phyloP scores from a whole-genome alignment of 2,113 vertebrate species.

The Lonchura striata region DNA sequence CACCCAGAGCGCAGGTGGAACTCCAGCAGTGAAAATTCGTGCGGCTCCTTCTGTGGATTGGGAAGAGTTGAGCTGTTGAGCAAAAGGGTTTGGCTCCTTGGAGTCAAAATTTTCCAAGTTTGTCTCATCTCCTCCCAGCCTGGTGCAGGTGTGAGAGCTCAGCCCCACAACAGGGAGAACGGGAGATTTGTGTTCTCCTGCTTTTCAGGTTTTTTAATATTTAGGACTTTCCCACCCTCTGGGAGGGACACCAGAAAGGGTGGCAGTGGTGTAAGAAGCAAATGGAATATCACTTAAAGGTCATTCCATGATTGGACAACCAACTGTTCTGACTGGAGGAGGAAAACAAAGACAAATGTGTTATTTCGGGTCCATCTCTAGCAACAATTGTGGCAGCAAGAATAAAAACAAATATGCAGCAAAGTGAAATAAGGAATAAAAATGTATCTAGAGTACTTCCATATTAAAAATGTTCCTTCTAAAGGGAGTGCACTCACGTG shows the following conservation, averaged over 20 bases:
- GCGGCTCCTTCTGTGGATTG: background rate
- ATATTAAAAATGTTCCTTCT: background rate
- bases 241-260: background rate
- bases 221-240: background rate
- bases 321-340: background rate
- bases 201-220: background rate
- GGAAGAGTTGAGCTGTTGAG: background rate
- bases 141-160: background rate
- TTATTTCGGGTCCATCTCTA: background rate
- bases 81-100: background rate
- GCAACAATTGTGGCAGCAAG: background rate
- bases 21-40: background rate
- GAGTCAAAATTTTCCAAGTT: background rate
- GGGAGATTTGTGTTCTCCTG: background rate
- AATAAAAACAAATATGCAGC: background rate
- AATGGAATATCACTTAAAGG: background rate
- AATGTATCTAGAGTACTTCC: background rate
- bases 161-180: background rate
- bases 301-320: background rate
- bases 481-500: background rate
- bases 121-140: background rate
- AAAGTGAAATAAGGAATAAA: background rate
- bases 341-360: background rate
- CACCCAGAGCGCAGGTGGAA: conserved; percentile 37
- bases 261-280: background rate